phyloP scores from a whole-genome alignment of 2,888 invertebrate species.

The Limulus polyphemus region DNA sequence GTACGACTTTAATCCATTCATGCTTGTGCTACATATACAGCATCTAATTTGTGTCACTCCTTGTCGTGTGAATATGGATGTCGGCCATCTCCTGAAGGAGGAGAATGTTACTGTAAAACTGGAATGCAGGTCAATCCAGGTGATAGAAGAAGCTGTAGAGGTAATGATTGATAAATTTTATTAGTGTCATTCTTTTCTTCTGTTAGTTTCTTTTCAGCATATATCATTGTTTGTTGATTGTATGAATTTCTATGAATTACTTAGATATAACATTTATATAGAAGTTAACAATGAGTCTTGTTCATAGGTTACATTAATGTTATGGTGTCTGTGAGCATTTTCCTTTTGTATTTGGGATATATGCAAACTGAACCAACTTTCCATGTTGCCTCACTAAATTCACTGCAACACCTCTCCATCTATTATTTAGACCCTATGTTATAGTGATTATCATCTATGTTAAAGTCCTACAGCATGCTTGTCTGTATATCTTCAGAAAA shows the following conservation, averaged over 20 bases:
- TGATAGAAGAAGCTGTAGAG: constrained; percentile 64
- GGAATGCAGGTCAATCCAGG: constrained; percentile 71
- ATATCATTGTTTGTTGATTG: background rate
- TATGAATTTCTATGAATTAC: background rate
- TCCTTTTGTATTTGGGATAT: no score
- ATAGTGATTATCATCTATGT: no score
- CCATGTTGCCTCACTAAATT: no score
- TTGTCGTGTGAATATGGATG: constrained; percentile 84
- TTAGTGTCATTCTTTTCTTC: constrained; percentile 5
- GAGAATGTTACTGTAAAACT: constrained; percentile 73
- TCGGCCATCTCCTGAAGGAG: constrained; percentile 75
- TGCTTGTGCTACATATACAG: constrained; percentile 35
- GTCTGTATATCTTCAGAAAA: no score
- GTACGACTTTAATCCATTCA: background rate
- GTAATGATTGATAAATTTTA: constrained; percentile 35
- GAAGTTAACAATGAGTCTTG: no score
- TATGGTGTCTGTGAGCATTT: no score
- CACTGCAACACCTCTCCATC: no score
- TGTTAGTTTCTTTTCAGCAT: background rate
- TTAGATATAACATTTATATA: no score
- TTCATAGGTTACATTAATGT: no score
- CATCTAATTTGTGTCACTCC: constrained; percentile 64
- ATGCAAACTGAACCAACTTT: no score
- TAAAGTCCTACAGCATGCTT: no score
- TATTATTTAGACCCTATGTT: no score